Percentiles rank a stretch among this genome's conserved stretches.
These are phyloP conservation scores for Pentamera pediparva DNA, from an alignment of 53 echinoderm and acorn worm genomes.

Conservation along the genomic window DNA sequence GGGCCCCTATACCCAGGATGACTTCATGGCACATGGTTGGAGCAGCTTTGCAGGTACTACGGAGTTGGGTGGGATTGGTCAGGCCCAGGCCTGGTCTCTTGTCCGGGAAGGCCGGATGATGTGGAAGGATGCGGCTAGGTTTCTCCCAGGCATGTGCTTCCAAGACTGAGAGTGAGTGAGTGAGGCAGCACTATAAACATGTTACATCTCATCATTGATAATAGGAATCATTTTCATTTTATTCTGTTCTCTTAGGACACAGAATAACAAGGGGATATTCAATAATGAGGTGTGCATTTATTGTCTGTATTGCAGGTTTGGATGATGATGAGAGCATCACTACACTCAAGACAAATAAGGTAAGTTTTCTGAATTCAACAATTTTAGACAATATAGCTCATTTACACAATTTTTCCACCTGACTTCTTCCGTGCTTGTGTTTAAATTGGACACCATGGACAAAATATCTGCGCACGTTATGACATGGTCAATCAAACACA, in stretches of 20 bases:
- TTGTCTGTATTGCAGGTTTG: neutral
- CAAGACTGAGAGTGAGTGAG: no score
- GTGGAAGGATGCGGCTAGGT: no score
- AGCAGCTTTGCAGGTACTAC: no score
- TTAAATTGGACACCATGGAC: neutral
- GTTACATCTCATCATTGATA: neutral
- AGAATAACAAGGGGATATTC: no score
- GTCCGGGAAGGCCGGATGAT: no score
- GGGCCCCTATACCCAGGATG: no score
- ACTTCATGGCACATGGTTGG: no score
- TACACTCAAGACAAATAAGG: slow-evolving; percentile 13
- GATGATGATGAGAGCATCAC: neutral
- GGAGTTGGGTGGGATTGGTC: no score
- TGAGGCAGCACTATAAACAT: no score
- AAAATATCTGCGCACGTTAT: neutral
- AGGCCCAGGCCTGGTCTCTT: no score
- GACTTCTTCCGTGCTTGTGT: neutral
- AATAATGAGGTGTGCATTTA: no score
- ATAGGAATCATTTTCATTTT: neutral
- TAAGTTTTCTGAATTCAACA: neutral
- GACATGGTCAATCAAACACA: neutral
- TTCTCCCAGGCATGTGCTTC: no score
- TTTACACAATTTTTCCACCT: neutral
- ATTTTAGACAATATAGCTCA: neutral
- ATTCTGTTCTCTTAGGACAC: neutral